Evolutionary conservation across 2,888 invertebrate species (phyloP).

Genomic region (Argyresthia goedartella): DNA sequence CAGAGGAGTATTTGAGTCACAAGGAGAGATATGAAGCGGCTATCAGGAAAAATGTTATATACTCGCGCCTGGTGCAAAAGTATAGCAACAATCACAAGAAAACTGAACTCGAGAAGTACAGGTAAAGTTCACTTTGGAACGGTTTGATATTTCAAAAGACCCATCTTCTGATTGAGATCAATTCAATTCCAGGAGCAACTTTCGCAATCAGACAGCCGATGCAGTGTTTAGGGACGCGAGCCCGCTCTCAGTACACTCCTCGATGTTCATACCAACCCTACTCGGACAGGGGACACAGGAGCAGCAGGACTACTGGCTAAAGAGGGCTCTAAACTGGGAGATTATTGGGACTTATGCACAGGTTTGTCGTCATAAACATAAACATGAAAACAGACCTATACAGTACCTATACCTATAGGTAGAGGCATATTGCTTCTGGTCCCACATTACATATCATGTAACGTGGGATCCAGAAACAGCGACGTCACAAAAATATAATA

Average conservation of each 20-base stretch:
- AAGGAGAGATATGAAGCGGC: constrained; percentile 86
- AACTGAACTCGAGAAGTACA: neutral
- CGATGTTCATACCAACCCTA: constrained; percentile 92
- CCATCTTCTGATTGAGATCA: too few species aligned
- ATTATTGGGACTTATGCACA: constrained; percentile 96
- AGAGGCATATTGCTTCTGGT: too few species aligned
- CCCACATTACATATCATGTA: too few species aligned
- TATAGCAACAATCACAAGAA: neutral
- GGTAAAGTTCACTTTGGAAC: neutral
- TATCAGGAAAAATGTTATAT: constrained; percentile 74
- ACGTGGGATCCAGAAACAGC: too few species aligned
- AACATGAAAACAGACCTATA: neutral
- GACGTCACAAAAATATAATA: too few species aligned
- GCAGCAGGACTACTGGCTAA: constrained; percentile 88
- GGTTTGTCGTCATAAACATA: constrained; percentile 41
- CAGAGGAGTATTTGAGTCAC: constrained; percentile 83
- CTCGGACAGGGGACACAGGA: constrained; percentile 88
- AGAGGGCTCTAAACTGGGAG: constrained; percentile 80
- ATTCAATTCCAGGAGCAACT: constrained; percentile 50
- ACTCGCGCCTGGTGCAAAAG: neutral
- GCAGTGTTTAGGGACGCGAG: constrained; percentile 79
- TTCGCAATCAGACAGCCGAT: constrained; percentile 72
- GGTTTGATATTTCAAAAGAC: too few species aligned
- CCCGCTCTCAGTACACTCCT: constrained; percentile 80
- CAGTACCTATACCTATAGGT: too few species aligned